Evolutionary conservation across 2,888 invertebrate genomes (phyloP), one percentile per base, ranked within the genome.

Genomic region (Cenopis cana): DNA sequence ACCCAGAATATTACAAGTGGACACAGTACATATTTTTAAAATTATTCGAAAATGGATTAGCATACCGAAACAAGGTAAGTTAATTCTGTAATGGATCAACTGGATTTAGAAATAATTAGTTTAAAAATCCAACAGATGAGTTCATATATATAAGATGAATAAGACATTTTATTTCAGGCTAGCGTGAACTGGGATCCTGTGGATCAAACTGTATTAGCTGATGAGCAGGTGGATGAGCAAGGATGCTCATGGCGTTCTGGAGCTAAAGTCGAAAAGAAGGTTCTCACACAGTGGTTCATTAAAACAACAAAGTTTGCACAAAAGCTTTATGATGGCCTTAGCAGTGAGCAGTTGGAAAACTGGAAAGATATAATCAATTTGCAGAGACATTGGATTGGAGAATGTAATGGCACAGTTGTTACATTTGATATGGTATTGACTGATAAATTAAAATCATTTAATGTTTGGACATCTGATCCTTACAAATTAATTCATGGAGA

Each of bases 121-220:
- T 5, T 46, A 6, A 46, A 41, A n/a, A n/a, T n/a, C n/a, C 46
- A n/a, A n/a, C n/a, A n/a, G n/a, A n/a, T 46, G n/a, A 46, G n/a
- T 46, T 46, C 4, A 6, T 46, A 14, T 14, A 6, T 46, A 14
- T 14, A 41, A 41, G 12, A 14, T 24, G 4, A 24, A 24, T 24
- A 24, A 24, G 24, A 41, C 33, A 11, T 55, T 11, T 11, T 36
- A 74, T 87, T 89, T 49, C 76, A 97, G 96, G 97, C 98, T 12
- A 91, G 95, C 75, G 99, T 99, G 0, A 99, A 99, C 91, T 99
- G 99, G 99, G 99, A 99, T 94, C 99, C 99, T 1, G 94, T 99
- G 0, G 99, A 99, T 90, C 93, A 97, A 88, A 99, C 99, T 3
- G 99, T 99, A 1, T 89, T 99, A 75, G 99, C 99, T 5, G 98